Conservation (phyloP, 2,888 invertebrate genomes). For the Eustalomyia histrio region DNA sequence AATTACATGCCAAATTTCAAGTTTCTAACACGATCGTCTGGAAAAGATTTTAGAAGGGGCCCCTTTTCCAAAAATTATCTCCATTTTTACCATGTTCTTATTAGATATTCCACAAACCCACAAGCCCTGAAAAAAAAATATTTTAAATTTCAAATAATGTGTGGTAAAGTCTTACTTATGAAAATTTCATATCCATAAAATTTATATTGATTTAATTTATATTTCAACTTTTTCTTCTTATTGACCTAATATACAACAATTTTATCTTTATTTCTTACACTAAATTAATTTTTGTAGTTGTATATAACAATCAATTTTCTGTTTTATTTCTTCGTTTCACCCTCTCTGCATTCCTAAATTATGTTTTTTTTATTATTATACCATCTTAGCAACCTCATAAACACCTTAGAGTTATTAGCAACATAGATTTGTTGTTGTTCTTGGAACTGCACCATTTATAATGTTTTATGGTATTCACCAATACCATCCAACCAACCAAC, state of each 20-base stretch:
- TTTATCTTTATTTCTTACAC: slow-evolving; percentile 47
- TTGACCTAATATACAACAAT: neutral
- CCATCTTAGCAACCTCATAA: neutral
- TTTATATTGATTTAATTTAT: too few species aligned
- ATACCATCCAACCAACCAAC: neutral
- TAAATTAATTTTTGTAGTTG: slow-evolving; percentile 44
- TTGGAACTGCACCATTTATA: neutral
- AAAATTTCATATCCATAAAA: too few species aligned
- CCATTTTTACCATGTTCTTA: too few species aligned
- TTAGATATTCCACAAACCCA: too few species aligned
- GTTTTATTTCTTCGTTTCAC: slow-evolving; percentile 19
- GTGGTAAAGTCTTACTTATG: too few species aligned
- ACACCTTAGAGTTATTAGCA: neutral
- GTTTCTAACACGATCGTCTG: too few species aligned
- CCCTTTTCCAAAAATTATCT: too few species aligned
- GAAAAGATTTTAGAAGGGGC: too few species aligned
- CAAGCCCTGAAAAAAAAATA: too few species aligned
- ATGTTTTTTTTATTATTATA: neutral
- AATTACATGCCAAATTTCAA: too few species aligned
- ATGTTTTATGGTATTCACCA: neutral
- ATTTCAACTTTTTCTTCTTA: neutral
- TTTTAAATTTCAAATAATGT: too few species aligned
- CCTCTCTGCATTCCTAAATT: neutral
- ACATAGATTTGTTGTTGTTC: neutral
- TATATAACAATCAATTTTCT: slow-evolving; percentile 44